phyloP scores from a whole-genome alignment of 2,888 invertebrate genomes.

The Dryobota labecula region DNA sequence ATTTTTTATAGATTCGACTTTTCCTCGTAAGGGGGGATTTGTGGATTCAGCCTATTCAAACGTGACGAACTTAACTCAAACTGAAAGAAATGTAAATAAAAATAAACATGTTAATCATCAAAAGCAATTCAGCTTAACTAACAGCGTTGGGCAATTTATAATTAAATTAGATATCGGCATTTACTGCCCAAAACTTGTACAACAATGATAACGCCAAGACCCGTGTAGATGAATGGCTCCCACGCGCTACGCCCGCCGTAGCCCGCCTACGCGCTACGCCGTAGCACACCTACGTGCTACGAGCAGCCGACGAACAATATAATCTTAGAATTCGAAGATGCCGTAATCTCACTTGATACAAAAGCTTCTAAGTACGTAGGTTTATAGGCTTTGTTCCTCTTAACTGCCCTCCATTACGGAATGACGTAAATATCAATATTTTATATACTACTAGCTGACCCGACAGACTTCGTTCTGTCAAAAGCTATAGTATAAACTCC shows the following conservation, averaged over 20 bases:
- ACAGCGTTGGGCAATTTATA: constrained; percentile 30
- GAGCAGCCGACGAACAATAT: constrained; percentile 61
- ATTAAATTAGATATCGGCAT: constrained; percentile 49
- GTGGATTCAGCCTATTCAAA: too few relatives aligned
- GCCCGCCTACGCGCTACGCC: constrained; percentile 75
- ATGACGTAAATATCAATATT: not conserved
- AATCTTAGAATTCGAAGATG: constrained; percentile 18
- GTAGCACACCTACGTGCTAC: constrained; percentile 75
- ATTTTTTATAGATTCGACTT: too few relatives aligned
- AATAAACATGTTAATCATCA: constrained; percentile 8
- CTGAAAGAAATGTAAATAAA: too few relatives aligned
- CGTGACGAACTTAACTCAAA: not conserved
- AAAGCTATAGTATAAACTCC: too few relatives aligned
- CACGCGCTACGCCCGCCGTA: constrained; percentile 75
- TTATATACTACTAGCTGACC: not conserved
- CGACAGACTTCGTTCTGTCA: too few relatives aligned
- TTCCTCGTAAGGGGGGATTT: too few relatives aligned
- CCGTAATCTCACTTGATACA: constrained; percentile 48
- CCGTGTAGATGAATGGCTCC: constrained; percentile 73
- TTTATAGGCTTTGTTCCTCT: constrained; percentile 4
- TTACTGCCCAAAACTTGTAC: constrained; percentile 43
- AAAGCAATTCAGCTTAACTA: constrained; percentile 21
- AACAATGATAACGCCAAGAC: constrained; percentile 54
- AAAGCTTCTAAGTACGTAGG: constrained; percentile 26
- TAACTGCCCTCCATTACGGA: not conserved